Conservation (phyloP, 2,888 invertebrate species). For the Camponotus fellah region DNA sequence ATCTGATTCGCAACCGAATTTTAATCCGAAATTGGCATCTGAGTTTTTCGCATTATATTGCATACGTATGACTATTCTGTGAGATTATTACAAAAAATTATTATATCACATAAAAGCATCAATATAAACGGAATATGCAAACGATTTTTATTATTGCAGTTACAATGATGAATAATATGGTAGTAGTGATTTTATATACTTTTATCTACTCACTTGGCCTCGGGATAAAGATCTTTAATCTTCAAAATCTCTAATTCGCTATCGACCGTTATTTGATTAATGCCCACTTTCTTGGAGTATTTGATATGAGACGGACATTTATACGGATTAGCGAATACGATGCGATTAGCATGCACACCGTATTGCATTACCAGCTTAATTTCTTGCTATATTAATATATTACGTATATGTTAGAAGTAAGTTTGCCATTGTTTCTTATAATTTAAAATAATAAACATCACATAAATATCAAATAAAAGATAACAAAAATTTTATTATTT, state of each 20-base stretch:
- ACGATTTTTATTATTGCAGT: not conserved
- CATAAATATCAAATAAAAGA: not conserved
- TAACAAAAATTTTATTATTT: slow-evolving; percentile 4
- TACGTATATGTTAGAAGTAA: slow-evolving; percentile 3
- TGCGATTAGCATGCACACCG: slow-evolving; percentile 86
- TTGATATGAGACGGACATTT: slow-evolving; percentile 87
- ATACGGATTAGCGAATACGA: slow-evolving; percentile 89
- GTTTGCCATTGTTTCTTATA: not conserved
- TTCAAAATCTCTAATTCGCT: slow-evolving; percentile 88
- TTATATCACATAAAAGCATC: not conserved
- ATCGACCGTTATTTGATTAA: slow-evolving; percentile 88
- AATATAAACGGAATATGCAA: not conserved
- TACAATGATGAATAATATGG: not conserved
- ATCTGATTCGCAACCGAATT: slow-evolving; percentile 82
- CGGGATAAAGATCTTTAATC: slow-evolving; percentile 86
- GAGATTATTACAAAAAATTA: not conserved
- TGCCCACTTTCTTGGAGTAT: slow-evolving; percentile 87
- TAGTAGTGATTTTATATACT: not conserved
- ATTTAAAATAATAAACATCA: not conserved
- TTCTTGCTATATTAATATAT: slow-evolving; percentile 85
- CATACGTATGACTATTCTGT: slow-evolving; percentile 80
- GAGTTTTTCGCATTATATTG: slow-evolving; percentile 77
- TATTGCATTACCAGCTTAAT: slow-evolving; percentile 87
- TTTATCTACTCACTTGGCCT: slow-evolving; percentile 84
- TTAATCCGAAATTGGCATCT: slow-evolving; percentile 73